Evolutionary conservation across 2,797 vertebrate genomes (phyloP), one percentile per base, ranked within the genome.

Genomic region (Pyrocephalus nanus): DNA sequence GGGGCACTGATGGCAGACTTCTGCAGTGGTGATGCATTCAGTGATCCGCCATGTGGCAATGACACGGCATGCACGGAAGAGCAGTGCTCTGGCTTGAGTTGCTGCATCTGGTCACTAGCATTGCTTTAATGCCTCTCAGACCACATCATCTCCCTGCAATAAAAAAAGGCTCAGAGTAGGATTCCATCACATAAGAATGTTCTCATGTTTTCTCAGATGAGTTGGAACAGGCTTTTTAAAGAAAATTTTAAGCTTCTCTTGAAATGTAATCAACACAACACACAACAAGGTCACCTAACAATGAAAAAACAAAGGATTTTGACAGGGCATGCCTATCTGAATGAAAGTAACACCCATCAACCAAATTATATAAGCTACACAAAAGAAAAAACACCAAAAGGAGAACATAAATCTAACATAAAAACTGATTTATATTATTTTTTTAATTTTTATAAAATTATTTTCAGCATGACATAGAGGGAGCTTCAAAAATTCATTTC

Each of bases 51-150:
- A 1, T 2, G 27, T 5, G 15, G 54, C 76, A 48, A 36, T 30
- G 34, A 50, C 11, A 55, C 0, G 0, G 22, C 27, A 19, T 2
- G 51, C 9, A 4, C 2, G 21, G 64, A 54, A 48, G 22, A 26
- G 13, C 0, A 0, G 17, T 5, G 9, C 25, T 62, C 78, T 54
- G 45, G 12, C 27, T 55, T 26, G 9, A 70, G 13, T 26, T 36
- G 14, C 22, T 73, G 25, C 81, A 47, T 32, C 45, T 69, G n/a
- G 29, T 66, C 62, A 69, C 66, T 27, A 57, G 47, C 38, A 50
- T 40, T 76, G 60, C 78, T 87, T 54, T 76, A 65, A 43, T 65
- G 45, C 23, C 22, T 34, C 65, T 60, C 34, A 45, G 53, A 64
- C 38, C 26, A 45, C 18, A 57, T 57, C 13, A 64, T 23, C 45